A percentile compares a stretch with the other conserved stretches of the same genome.
phyloP scores from a whole-genome alignment of 2,113 vertebrate species.

The Sinocyclocheilus grahami region DNA sequence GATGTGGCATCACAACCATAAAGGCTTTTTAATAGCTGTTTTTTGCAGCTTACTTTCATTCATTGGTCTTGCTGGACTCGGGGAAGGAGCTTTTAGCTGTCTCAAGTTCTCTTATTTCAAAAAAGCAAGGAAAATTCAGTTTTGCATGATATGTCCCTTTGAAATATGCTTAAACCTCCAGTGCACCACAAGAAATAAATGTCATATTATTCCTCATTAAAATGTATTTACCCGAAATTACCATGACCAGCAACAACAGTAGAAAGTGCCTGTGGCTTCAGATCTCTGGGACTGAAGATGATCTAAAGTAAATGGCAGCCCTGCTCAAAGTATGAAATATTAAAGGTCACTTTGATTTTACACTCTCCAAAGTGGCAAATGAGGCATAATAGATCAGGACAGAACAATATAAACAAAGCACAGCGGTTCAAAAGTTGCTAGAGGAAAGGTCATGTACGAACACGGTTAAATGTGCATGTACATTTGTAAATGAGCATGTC shows the following conservation, averaged over 20 bases:
- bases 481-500: neutral
- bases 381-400: conserved; percentile 22
- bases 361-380: conserved; percentile 34
- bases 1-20: neutral
- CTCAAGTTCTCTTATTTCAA: neutral
- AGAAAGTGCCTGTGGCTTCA: conserved; percentile 6
- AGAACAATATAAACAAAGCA: conserved; percentile 36
- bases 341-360: conserved; percentile 43
- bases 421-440: neutral
- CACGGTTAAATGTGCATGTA: neutral
- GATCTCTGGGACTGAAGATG: conserved; percentile 14
- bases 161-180: conserved; percentile 1
- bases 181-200: neutral
- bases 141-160: neutral
- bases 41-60: neutral
- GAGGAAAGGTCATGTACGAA: neutral
- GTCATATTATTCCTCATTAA: conserved; percentile 29
- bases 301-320: conserved; percentile 42
- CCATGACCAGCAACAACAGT: conserved; percentile 26
- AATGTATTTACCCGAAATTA: conserved; percentile 25
- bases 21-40: neutral
- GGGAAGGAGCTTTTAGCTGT: neutral
- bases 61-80: neutral
- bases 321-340: conserved; percentile 37
- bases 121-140: neutral